These are phyloP conservation scores for Chaetura pelagica DNA, from an alignment of 2,113 vertebrate genomes.

Conservation along the genomic window DNA sequence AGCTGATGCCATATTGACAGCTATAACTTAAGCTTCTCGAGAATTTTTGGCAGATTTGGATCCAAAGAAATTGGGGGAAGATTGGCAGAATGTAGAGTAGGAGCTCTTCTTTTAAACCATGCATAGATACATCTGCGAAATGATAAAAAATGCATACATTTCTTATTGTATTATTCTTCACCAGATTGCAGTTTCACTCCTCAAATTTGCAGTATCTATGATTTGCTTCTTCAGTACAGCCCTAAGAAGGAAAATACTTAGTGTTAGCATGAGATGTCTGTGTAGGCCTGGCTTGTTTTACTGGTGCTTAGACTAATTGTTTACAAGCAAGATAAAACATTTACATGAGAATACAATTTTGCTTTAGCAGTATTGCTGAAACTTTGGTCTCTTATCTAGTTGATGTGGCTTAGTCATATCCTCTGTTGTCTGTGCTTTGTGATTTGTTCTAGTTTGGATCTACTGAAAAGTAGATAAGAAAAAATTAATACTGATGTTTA, in stretches of 20 bases:
- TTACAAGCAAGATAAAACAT: constrained; percentile 12
- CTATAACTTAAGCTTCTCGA: not conserved
- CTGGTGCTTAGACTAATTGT: not conserved
- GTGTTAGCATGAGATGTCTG: not conserved
- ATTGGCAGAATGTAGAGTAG: not conserved
- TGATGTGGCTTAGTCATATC: not conserved
- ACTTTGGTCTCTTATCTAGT: not conserved
- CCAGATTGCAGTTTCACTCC: not conserved
- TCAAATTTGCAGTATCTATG: not conserved
- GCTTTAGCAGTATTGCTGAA: not conserved
- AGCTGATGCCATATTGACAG: not conserved
- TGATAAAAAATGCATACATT: rapidly evolving
- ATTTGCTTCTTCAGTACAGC: not conserved
- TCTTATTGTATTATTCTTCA: not conserved
- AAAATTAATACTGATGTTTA: not conserved
- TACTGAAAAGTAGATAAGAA: not conserved
- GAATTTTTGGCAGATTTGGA: not conserved
- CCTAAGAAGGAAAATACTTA: not conserved
- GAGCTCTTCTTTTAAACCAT: not conserved
- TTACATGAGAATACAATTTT: constrained; percentile 12
- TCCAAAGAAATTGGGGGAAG: not conserved
- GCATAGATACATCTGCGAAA: not conserved
- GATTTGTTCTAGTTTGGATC: not conserved
- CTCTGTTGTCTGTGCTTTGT: not conserved
- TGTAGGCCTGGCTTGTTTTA: not conserved